Evolutionary conservation across 2,113 vertebrate species (phyloP).

Genomic region (Ptilorrhoa leucosticta): DNA sequence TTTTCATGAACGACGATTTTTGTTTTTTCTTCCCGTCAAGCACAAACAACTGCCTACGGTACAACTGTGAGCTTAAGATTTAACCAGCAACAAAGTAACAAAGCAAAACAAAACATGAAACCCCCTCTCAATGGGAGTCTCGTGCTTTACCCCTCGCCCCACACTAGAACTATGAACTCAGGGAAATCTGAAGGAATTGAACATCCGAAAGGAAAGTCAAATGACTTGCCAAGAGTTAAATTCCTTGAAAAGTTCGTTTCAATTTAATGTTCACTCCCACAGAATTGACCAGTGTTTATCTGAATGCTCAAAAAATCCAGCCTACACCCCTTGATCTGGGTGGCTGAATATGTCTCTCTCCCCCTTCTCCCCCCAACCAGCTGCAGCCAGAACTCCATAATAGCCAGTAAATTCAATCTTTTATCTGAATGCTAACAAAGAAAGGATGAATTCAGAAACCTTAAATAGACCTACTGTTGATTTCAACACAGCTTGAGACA

Average conservation of each 20-base stretch:
- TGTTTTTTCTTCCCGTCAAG: background rate
- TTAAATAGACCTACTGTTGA: constrained; percentile 12
- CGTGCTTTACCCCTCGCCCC: background rate
- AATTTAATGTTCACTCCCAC: background rate
- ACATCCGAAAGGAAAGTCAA: background rate
- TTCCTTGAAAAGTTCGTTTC: background rate
- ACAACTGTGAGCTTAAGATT: background rate
- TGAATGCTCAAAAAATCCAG: background rate
- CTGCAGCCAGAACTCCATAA: background rate
- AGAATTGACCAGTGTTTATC: background rate
- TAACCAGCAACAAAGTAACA: background rate
- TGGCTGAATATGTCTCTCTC: background rate
- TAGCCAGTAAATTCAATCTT: constrained; percentile 9
- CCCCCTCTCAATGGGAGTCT: rapidly evolving
- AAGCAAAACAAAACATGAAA: background rate
- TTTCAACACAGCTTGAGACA: constrained; percentile 4
- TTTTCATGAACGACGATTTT: background rate
- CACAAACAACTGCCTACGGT: background rate
- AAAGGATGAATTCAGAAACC: constrained; percentile 32
- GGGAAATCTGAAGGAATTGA: background rate
- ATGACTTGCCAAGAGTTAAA: background rate
- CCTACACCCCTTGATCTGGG: background rate
- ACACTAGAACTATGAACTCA: background rate
- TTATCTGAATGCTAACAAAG: constrained; percentile 34
- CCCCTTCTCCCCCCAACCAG: background rate